Evolutionary conservation across 2,888 invertebrate genomes (phyloP), one percentile per base, ranked within the genome.

Genomic region (Idaea straminata): DNA sequence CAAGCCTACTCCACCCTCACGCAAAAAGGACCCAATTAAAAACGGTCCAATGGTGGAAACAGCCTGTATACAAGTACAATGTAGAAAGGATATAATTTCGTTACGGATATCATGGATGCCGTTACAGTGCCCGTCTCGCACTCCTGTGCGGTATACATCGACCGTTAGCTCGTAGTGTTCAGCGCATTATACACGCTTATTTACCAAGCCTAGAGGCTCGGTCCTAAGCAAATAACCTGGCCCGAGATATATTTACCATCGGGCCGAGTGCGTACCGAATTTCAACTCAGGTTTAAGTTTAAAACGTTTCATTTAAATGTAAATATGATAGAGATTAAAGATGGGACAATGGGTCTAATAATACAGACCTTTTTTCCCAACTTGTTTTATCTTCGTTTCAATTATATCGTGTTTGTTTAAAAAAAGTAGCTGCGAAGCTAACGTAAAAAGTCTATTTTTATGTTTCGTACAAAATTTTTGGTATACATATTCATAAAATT

Each of bases 161-260:
- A 25, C 59, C 47, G 63, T 7, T 47, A 13, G 47, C 47, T 13
- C 47, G 7, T 7, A 47, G 47, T 47, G 47, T 47, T 47, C 47
- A 47, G 47, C 47, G 65, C 68, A 64, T 63, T 61, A 66, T 66
- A 60, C 25, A 16, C 60, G 69, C 70, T 66, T 79, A 69, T 80
- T 82, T 82, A 74, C 69, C 57, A 69, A 74, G 71, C 70, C 65
- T 69, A 65, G 71, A 61, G 69, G 64, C 69, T 73, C 47, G 65
- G 79, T 80, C 85, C 85, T 84, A 83, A 81, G 69, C 74, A 83
- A 85, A 85, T 78, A 82, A 60, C 69, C 70, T 68, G 66, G 62
- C 63, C 70, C 71, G 66, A 69, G 74, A 78, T 77, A 77, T 80
- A 77, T 82, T 81, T 80, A 75, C 76, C 63, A 67, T 63, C 61